Evolutionary conservation across 1,140 invertebrate species (phyloP), one percentile per base, ranked within the genome.

Genomic region (Choristoneura fumiferana): DNA sequence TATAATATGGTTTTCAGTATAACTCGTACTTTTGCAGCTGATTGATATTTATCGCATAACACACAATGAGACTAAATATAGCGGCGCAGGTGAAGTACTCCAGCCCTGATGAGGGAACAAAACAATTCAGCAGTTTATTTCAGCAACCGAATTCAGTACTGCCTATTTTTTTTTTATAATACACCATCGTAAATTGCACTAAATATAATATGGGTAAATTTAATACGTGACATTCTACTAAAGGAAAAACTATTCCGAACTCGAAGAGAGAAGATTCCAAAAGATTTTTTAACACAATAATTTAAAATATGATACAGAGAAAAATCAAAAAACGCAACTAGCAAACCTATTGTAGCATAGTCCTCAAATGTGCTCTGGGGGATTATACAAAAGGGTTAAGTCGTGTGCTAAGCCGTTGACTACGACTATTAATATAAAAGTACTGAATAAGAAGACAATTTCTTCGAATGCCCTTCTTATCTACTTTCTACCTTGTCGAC

Each of bases 31-130:
- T 22, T 45, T 45, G 18, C 64, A 56, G 40, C 61, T 69, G 69
- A 70, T 78, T 71, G 66, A 73, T 78, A 77, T 71, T 69, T 64
- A 69, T 63, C 68, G 64, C 58, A 65, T 65, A 76, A 80, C 69
- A 72, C 73, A 86, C 81, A 86, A 84, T 84, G 74, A 71, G 75
- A 79, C 78, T 87, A 87, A 83, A 83, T 83, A 87, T 87, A 87
- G 80, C 69, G 59, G 38, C 64, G 69, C 76, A 79, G 78, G 76
- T 81, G 72, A 69, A 72, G 70, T 67, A 75, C 62, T 68, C 69
- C 60, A 62, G 52, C 71, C 58, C 63, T 66, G 54, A 73, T 71
- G 63, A 73, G 71, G 68, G 71, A 71, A 65, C 53, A 80, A 71
- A n/a, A 17, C 29, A 18, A 4, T 36, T 29, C 22, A 29, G 22